A percentile compares a stretch with the other conserved stretches of the same genome.
These are phyloP conservation scores for Entomobrya proxima DNA, from an alignment of 2,888 invertebrate species.

Conservation along the genomic window DNA sequence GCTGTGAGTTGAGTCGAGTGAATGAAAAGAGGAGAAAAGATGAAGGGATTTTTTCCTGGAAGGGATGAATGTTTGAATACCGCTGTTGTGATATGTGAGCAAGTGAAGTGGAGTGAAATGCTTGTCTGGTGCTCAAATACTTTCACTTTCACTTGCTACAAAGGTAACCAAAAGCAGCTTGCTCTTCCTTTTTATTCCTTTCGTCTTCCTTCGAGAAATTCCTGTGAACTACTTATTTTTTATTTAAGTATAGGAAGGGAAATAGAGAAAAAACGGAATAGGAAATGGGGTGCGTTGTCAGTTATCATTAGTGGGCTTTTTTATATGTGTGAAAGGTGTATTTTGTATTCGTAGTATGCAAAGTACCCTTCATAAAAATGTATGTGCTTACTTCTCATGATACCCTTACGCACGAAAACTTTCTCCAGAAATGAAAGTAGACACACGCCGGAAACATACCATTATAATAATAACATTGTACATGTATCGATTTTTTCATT, in stretches of 20 bases:
- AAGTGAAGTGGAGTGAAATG: background rate
- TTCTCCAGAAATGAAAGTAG: background rate
- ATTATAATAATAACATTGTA: background rate
- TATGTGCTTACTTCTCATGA: background rate
- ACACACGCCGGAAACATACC: background rate
- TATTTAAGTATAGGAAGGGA: too few relatives aligned
- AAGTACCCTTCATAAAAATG: conserved; percentile 34
- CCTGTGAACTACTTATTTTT: background rate
- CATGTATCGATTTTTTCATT: conserved; percentile 47
- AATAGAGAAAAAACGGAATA: background rate
- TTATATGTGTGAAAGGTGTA: background rate
- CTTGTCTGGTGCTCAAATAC: too few relatives aligned
- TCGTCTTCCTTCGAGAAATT: conserved; percentile 5
- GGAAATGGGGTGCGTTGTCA: conserved; percentile 1
- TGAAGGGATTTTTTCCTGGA: background rate
- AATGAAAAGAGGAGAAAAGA: background rate
- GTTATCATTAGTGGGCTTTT: background rate
- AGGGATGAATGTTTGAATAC: background rate
- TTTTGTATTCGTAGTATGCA: too few relatives aligned
- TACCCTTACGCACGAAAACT: background rate
- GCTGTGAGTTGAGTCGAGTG: background rate
- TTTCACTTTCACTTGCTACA: background rate
- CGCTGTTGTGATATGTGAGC: background rate
- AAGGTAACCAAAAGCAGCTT: too few relatives aligned
- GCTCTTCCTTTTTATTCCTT: background rate